Evolutionary conservation across 2,797 vertebrate genomes (phyloP).

Genomic region (Periophthalmus magnuspinnatus): DNA sequence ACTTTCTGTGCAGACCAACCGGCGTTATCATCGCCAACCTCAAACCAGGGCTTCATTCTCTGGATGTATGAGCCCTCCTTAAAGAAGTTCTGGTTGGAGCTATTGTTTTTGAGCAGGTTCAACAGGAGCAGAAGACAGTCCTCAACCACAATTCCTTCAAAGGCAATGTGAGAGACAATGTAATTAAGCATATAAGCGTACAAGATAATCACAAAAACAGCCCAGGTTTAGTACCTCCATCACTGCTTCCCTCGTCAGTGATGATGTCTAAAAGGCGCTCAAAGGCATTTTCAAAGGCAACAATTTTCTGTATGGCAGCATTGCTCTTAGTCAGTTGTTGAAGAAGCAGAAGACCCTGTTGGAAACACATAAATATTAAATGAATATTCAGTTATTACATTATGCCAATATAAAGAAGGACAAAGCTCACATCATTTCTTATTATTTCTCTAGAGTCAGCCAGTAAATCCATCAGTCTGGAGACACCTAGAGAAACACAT

Average conservation of each 20-base stretch:
- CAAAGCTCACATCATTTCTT: constrained; percentile 90
- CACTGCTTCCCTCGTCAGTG: constrained; percentile 95
- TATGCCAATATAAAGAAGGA: neutral
- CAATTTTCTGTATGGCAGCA: constrained; percentile 98
- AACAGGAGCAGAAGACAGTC: constrained; percentile 94
- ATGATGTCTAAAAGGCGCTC: constrained; percentile 96
- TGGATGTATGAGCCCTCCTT: constrained; percentile 99
- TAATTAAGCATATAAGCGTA: neutral
- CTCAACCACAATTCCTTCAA: constrained; percentile 96
- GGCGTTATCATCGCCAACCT: constrained; percentile 94
- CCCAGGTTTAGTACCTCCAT: constrained; percentile 83
- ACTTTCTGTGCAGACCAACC: constrained; percentile 99
- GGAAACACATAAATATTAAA: constrained; percentile 6
- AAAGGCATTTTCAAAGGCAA: constrained; percentile 98
- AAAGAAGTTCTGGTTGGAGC: constrained; percentile 99
- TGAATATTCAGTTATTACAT: neutral
- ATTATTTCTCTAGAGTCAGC: constrained; percentile 98
- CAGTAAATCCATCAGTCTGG: constrained; percentile 94
- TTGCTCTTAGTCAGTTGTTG: constrained; percentile 97
- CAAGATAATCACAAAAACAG: neutral
- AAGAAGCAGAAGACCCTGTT: constrained; percentile 89
- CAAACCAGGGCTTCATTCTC: constrained; percentile 98
- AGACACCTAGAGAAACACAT: constrained; percentile 82
- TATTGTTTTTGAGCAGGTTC: constrained; percentile 96
- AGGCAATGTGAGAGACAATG: neutral